These are phyloP conservation scores for Geococcyx californianus DNA, from an alignment of 2,113 vertebrate genomes.

Conservation along the genomic window DNA sequence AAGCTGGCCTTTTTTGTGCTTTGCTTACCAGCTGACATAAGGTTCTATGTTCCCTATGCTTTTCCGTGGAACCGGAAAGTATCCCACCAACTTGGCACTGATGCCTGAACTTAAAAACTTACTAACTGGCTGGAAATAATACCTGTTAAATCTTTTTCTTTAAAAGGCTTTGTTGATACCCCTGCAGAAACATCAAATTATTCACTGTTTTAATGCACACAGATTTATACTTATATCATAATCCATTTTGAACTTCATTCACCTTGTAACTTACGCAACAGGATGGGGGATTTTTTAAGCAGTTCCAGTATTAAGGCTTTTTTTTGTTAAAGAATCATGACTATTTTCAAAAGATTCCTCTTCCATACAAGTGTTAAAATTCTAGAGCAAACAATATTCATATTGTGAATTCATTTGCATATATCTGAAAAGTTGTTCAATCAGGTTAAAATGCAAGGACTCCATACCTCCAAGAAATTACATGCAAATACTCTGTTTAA, in stretches of 20 bases:
- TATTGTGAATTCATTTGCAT: background rate
- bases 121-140: background rate
- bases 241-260: background rate
- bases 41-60: background rate
- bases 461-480: background rate
- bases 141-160: background rate
- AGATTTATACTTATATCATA: background rate
- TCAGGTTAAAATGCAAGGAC: background rate
- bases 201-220: background rate
- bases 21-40: background rate
- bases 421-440: background rate
- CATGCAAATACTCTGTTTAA: background rate
- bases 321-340: background rate
- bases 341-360: background rate
- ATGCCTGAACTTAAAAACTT: background rate
- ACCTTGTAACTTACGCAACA: background rate
- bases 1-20: background rate
- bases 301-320: background rate
- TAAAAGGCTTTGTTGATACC: background rate
- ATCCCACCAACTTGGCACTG: background rate
- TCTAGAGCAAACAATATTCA: background rate
- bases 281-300: background rate
- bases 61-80: accelerated
- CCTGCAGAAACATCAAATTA: background rate
- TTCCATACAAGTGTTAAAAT: background rate